Evolutionary conservation across 35 echinoderm and acorn worm genomes (phyloP), one percentile per base, ranked within the genome.

Genomic region (Diadema setosum): DNA sequence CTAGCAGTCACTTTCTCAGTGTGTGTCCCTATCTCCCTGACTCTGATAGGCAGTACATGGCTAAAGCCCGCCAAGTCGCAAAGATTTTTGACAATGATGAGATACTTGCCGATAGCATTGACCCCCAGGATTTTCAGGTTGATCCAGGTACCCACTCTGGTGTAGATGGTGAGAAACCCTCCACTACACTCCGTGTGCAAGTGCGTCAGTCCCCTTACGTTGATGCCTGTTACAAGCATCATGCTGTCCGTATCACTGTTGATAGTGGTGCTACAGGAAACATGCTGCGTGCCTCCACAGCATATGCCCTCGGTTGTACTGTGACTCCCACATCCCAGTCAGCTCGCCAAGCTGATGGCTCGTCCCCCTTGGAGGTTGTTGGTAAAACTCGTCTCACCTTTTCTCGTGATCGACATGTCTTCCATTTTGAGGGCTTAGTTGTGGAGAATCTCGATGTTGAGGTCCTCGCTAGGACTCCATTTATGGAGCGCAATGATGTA

Each of bases 271-370:
- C 81, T 43, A 85, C 85, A 21, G 90, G 82, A 0, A 89, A 97
- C 36, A 93, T 97, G 65, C 82, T 97, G 23, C n/a, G 73, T 34
- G 83, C 48, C 23, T 65, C 82, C 26, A 86, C 91, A 20, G 87
- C 84, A 5, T 65, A 40, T 46, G 74, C 48, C 18, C 46, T 93
- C 3, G 80, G 65, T 20, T 64, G 61, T 25, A 45, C 63, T n/a
- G 87, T 89, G 8, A 56, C 30, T 5, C 46, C 42, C 18, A 55
- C 36, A 21, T 76, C 80, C 9, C 92, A 94, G 21, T 97, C 95
- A 12, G 87, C 91, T n/a, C n/a, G 86, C 30, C 95, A 93, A 46
- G 94, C 91, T 9, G 94, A 97, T 90, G 91, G 95, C 8, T 90
- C 88, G 39, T 93, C 83, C 1, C 91, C 90, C 31, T 59, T 89